Evolutionary conservation across 2,113 vertebrate genomes (phyloP).

Genomic region (Aptenodytes forsteri): DNA sequence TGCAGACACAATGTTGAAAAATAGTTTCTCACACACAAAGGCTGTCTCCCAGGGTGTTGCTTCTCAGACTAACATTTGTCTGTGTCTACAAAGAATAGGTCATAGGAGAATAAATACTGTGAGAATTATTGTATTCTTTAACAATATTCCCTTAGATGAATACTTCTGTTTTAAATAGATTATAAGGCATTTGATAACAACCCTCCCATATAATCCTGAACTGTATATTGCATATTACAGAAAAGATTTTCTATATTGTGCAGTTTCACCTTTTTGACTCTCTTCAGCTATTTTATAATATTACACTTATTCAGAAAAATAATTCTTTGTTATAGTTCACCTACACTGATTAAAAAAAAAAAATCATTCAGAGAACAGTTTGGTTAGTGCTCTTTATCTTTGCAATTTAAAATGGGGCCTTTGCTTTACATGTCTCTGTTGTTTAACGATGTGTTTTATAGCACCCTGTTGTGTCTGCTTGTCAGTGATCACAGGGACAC

Average conservation of each 20-base stretch:
- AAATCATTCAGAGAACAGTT: not conserved
- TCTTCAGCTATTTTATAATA: not conserved
- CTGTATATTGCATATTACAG: not conserved
- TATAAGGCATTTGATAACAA: not conserved
- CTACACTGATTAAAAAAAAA: not conserved
- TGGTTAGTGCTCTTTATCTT: not conserved
- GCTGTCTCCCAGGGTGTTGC: not conserved
- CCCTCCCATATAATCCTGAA: not conserved
- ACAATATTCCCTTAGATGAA: not conserved
- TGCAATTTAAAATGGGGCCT: not conserved
- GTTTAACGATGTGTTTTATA: not conserved
- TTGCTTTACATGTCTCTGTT: not conserved
- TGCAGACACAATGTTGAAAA: conserved; percentile 5
- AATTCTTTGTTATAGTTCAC: not conserved
- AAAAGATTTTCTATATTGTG: not conserved
- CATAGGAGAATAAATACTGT: not conserved
- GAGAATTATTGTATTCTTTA: not conserved
- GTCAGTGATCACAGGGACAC: not conserved
- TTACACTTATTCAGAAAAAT: not conserved
- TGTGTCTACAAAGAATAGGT: not conserved
- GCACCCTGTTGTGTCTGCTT: not conserved
- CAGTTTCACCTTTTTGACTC: not conserved
- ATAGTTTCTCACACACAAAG: not conserved
- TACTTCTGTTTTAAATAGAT: not conserved
- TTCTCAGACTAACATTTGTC: not conserved